A percentile compares a stretch with the other conserved stretches of the same genome.
Evolutionary conservation across 2,888 invertebrate genomes (phyloP).

Genomic region (Amaurobius ferox): DNA sequence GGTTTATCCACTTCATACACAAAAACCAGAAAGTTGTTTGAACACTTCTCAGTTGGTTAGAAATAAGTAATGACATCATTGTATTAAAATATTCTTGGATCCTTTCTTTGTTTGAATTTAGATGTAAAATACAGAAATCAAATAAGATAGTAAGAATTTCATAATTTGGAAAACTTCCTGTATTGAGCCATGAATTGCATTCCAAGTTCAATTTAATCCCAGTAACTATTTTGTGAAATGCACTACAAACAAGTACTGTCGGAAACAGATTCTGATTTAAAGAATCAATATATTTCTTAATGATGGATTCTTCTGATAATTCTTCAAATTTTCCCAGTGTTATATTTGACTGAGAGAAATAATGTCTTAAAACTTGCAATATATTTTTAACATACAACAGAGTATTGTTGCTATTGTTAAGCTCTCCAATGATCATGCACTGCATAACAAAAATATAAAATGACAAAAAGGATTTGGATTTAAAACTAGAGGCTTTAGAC

Average conservation of each 20-base stretch:
- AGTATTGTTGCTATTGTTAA: background rate
- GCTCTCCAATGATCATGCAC: background rate
- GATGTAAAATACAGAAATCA: constrained; percentile 31
- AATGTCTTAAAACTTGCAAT: background rate
- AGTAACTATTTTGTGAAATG: constrained; percentile 17
- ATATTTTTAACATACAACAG: constrained; percentile 10
- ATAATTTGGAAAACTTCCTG: background rate
- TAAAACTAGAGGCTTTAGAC: background rate
- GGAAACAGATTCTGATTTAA: constrained; percentile 20
- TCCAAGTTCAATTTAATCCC: background rate
- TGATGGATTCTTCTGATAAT: constrained; percentile 1
- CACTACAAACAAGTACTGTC: background rate
- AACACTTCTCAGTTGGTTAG: constrained; percentile 9
- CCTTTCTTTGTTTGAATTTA: background rate
- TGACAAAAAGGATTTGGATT: background rate
- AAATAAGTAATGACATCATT: constrained; percentile 12
- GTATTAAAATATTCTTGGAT: background rate
- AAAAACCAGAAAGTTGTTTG: constrained; percentile 34
- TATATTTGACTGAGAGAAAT: background rate
- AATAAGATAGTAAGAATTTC: constrained; percentile 13
- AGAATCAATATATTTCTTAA: constrained; percentile 18
- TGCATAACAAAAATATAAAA: constrained; percentile 20
- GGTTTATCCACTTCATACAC: constrained; percentile 20
- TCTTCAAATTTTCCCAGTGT: background rate
- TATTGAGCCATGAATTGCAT: background rate